Percentiles rank a stretch among this genome's conserved stretches.
Evolutionary conservation across 2,113 vertebrate species (phyloP).

Genomic region (Erpornis zantholeuca): DNA sequence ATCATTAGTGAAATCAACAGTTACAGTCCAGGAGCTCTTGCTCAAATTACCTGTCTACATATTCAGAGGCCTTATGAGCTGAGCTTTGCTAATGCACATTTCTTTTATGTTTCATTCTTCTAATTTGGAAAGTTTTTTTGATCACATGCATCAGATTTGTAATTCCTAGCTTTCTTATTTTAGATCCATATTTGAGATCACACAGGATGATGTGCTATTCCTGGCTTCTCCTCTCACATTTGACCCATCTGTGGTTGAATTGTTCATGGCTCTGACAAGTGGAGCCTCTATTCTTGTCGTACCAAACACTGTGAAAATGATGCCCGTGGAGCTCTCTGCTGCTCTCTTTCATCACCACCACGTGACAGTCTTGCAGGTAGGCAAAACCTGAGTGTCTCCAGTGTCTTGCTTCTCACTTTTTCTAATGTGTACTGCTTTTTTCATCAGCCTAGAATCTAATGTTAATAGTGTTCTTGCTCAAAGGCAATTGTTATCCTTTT

Average conservation of each 20-base stretch:
- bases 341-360: slow-evolving; percentile 81
- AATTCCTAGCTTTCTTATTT: slow-evolving; percentile 28
- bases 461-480: background rate
- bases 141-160: background rate
- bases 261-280: slow-evolving; percentile 86
- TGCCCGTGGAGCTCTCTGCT: slow-evolving; percentile 76
- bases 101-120: background rate
- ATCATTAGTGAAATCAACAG: background rate
- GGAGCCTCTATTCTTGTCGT: slow-evolving; percentile 89
- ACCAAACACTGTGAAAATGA: slow-evolving; percentile 84
- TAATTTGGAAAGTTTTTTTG: background rate
- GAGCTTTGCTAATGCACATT: background rate
- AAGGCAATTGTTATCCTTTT: fast-evolving
- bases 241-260: slow-evolving; percentile 93
- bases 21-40: background rate
- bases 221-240: slow-evolving; percentile 93
- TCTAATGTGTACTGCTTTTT: background rate
- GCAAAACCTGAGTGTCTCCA: background rate
- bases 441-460: background rate
- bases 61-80: background rate
- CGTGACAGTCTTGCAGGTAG: slow-evolving; percentile 89
- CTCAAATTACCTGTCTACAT: background rate
- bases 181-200: slow-evolving; percentile 86
- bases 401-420: background rate
- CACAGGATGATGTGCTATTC: slow-evolving; percentile 83